These are phyloP conservation scores for Prietella phreatophila DNA, from an alignment of 2,113 vertebrate species.

Conservation along the genomic window DNA sequence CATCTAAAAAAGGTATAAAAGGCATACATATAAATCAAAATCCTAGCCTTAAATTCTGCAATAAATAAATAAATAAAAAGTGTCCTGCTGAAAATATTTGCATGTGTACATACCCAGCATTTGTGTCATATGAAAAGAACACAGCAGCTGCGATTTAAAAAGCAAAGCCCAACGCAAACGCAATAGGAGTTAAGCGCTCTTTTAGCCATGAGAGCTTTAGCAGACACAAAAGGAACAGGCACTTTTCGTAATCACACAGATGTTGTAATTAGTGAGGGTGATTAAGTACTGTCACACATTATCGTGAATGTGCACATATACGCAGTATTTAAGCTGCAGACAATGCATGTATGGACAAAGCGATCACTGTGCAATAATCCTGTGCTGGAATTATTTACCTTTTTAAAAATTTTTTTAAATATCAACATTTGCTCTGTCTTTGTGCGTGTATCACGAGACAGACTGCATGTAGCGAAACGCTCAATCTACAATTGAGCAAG, in stretches of 20 bases:
- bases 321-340: neutral
- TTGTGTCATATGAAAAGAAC: neutral
- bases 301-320: no score
- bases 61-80: neutral
- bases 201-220: neutral
- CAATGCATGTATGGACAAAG: neutral
- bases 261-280: neutral
- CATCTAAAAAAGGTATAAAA: no score
- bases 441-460: no score
- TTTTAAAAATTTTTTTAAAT: no score
- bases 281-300: neutral
- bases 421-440: no score
- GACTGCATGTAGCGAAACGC: no score
- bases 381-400: no score
- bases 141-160: neutral
- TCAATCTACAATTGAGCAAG: no score
- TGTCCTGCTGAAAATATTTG: neutral
- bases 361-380: no score
- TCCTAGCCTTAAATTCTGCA: neutral
- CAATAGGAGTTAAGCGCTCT: neutral
- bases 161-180: neutral
- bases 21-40: no score
- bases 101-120: neutral
- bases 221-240: neutral
- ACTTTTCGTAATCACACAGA: neutral